phyloP scores from a whole-genome alignment of 2,888 invertebrate genomes.

The Masnerella sp. region DNA sequence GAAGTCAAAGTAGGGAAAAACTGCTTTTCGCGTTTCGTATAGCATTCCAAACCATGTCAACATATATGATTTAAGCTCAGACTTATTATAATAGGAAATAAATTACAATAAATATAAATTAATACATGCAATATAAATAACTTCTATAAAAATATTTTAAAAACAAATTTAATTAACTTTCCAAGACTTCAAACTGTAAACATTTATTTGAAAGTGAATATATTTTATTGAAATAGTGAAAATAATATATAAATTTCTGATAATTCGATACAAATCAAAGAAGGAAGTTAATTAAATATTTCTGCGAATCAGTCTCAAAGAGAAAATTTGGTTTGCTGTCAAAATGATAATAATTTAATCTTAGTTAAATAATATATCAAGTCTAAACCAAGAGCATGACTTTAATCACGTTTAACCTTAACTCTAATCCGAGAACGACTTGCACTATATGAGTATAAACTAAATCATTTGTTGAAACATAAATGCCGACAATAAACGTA shows the following conservation, averaged over 20 bases:
- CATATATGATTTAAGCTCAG: not conserved
- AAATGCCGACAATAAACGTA: constrained; percentile 62
- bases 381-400: constrained; percentile 7
- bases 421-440: constrained; percentile 1
- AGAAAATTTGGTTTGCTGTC: too few species aligned
- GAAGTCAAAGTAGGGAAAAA: not conserved
- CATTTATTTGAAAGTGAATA: too few species aligned
- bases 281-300: not conserved
- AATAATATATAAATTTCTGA: too few species aligned
- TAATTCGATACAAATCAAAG: too few species aligned
- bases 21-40: too few species aligned
- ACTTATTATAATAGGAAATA: constrained; percentile 16
- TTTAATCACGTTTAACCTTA: not conserved
- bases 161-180: not conserved
- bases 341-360: not conserved
- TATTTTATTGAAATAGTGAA: too few species aligned
- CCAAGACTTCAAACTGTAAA: too few species aligned
- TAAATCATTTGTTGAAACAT: constrained; percentile 17
- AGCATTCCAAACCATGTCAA: too few species aligned
- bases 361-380: constrained; percentile 12
- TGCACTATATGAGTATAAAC: constrained; percentile 18
- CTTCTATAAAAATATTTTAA: too few species aligned
- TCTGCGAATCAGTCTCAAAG: too few species aligned
- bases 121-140: too few species aligned
- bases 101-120: too few species aligned